Evolutionary conservation across 2,797 vertebrate species (phyloP).

Genomic region (Sebastiscus tertius): DNA sequence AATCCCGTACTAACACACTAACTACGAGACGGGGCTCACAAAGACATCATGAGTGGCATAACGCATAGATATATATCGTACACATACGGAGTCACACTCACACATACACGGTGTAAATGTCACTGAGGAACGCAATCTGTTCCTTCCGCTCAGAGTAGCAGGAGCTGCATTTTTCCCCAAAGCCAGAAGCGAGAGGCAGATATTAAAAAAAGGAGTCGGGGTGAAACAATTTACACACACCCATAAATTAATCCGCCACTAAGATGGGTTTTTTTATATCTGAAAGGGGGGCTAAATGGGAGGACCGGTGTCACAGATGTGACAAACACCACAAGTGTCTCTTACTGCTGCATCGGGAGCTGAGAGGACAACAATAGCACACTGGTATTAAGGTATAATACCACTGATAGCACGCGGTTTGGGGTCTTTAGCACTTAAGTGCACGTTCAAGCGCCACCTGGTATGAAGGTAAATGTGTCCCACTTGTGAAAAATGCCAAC

Average conservation of each 20-base stretch:
- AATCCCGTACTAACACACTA: neutral
- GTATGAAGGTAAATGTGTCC: neutral
- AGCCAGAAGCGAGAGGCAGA: constrained; percentile 45
- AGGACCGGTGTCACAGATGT: neutral
- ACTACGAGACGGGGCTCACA: neutral
- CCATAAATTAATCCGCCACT: constrained; percentile 29
- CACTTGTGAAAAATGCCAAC: constrained; percentile 8
- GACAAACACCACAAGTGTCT: neutral
- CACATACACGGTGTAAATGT: constrained; percentile 46
- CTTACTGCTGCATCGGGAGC: neutral
- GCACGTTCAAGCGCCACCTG: constrained; percentile 1
- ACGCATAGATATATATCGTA: neutral
- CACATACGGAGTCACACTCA: neutral
- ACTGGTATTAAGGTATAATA: neutral
- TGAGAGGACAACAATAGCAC: neutral
- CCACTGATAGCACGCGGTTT: neutral
- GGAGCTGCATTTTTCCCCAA: neutral
- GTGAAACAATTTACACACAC: constrained; percentile 46
- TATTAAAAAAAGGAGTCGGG: constrained; percentile 29
- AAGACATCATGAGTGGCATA: neutral
- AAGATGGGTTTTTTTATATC: constrained; percentile 27
- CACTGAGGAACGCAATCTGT: constrained; percentile 47
- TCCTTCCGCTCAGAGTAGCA: constrained; percentile 3
- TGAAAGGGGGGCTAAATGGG: neutral
- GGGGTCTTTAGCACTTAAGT: neutral